phyloP scores from a whole-genome alignment of 2,888 invertebrate genomes.

The Oasisia sp. region DNA sequence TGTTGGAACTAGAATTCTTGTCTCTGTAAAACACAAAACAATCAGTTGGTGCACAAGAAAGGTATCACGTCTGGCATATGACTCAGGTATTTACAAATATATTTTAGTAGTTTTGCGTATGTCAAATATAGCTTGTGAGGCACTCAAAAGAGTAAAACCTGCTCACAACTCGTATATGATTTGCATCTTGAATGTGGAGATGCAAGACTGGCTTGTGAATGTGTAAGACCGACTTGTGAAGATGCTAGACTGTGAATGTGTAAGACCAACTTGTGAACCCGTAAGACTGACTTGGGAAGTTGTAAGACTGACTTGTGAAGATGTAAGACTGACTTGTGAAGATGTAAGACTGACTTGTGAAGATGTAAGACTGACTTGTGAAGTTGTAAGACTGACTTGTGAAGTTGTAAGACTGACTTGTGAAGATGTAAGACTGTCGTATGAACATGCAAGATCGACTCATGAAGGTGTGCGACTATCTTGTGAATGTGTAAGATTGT shows the following conservation, averaged over 20 bases:
- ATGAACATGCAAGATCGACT: too few species aligned
- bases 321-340: constrained; percentile 45
- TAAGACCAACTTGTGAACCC: too few species aligned
- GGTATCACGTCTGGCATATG: not conserved
- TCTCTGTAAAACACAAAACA: constrained; percentile 71
- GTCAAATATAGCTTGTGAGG: too few species aligned
- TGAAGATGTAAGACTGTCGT: not conserved
- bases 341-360: not conserved
- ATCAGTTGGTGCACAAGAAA: not conserved
- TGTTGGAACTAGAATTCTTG: constrained; percentile 93
- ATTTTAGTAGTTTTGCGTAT: too few species aligned
- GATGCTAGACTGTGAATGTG: too few species aligned
- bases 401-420: not conserved
- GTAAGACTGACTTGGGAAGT: not conserved
- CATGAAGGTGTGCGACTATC: too few species aligned
- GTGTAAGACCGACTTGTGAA: too few species aligned
- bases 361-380: not conserved
- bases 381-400: constrained; percentile 46
- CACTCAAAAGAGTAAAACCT: too few species aligned
- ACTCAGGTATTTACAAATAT: not conserved
- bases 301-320: not conserved
- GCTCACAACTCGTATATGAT: too few species aligned
- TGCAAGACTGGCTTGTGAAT: too few species aligned
- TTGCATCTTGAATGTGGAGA: too few species aligned
- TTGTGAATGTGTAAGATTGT: constrained; percentile 33